A percentile compares a stretch with the other conserved stretches of the same genome.
These are phyloP conservation scores for Aurelia sp. DNA, from an alignment of 30 jellyfish, hydroid and myxozoan genomes.

Conservation along the genomic window DNA sequence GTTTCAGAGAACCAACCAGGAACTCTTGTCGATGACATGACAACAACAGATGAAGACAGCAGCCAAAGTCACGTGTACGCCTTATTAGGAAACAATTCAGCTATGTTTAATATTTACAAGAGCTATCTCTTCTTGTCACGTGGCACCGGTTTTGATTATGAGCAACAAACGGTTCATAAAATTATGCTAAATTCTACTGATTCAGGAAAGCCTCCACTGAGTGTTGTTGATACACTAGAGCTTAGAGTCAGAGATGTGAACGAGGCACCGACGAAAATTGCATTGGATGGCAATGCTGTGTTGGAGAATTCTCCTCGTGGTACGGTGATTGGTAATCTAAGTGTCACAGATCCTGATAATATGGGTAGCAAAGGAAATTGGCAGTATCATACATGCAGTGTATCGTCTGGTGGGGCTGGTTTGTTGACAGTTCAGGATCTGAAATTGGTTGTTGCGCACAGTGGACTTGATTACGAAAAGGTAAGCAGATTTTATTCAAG, in stretches of 20 bases:
- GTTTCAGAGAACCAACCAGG: conserved; percentile 79
- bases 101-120: conserved; percentile 3
- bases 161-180: conserved; percentile 14
- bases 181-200: conserved; percentile 56
- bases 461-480: conserved; percentile 75
- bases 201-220: conserved; percentile 84
- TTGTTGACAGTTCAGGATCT: conserved; percentile 37
- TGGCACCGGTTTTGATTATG: conserved; percentile 49
- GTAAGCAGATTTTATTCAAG: conserved; percentile 10
- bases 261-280: conserved; percentile 84
- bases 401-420: conserved; percentile 54
- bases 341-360: conserved; percentile 90
- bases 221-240: conserved; percentile 57
- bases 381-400: conserved; percentile 63
- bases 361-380: conserved; percentile 16
- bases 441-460: conserved; percentile 67
- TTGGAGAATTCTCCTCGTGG: conserved; percentile 69
- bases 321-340: conserved; percentile 57
- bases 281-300: conserved; percentile 30
- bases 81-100: conserved; percentile 40
- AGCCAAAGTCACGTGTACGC: conserved; percentile 59
- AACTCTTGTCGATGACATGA: conserved; percentile 63
- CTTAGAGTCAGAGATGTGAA: conserved; percentile 82
- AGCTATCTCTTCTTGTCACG: conserved; percentile 44
- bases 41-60: conserved; percentile 77